Base-by-base conservation (phyloP, 2,113 vertebrate genomes). In the Rhynchomys soricoides region DNA sequence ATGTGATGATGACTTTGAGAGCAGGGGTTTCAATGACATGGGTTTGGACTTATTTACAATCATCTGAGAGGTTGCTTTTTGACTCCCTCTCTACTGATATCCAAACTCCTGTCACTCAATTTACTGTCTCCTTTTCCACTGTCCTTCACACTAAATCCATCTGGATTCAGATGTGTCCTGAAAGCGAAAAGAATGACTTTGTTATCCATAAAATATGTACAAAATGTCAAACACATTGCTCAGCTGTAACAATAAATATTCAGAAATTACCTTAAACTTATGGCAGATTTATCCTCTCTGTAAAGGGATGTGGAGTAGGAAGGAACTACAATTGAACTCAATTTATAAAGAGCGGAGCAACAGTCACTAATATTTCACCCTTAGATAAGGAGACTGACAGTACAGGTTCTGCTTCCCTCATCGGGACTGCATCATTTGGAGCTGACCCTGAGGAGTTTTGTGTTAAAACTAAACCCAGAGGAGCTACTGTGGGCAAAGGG, bases 121-220 rank as follows among this genome's bases (percentile, higher is more conserved):
- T 99, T 98, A 48, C 98, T 98, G 95, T 99, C 98, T 97, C 98
- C 97, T 99, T 98, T 99, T 31, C 98, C 98, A 29, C 98, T 99
- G 98, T 98, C 99, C 98, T 99, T 99, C 98, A 98, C 77, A 86
- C 98, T 99, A 98, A 98, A 97, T 96, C 99, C 98, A 97, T 99
- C 98, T 22, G 97, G 96, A 98, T 97, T 98, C 95, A 95, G 98
- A 96, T 95, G 97, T 93, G 95, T 97, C 93, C 98, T 99, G 94
- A 91, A 97, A 97, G 7, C 57, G 62, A 95, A 95, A 97, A 97
- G 26, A 45, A 93, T 92, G 92, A 92, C 45, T 95, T 92, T 79
- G 34, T 96, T 97, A 97, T 66, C 59, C 68, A 96, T 91, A 81
- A 55, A 94, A 95, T 92, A 34, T 34, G 95, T 37, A 96, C 22